These are phyloP conservation scores for Grus americana DNA, from an alignment of 2,113 vertebrate genomes.

Conservation along the genomic window DNA sequence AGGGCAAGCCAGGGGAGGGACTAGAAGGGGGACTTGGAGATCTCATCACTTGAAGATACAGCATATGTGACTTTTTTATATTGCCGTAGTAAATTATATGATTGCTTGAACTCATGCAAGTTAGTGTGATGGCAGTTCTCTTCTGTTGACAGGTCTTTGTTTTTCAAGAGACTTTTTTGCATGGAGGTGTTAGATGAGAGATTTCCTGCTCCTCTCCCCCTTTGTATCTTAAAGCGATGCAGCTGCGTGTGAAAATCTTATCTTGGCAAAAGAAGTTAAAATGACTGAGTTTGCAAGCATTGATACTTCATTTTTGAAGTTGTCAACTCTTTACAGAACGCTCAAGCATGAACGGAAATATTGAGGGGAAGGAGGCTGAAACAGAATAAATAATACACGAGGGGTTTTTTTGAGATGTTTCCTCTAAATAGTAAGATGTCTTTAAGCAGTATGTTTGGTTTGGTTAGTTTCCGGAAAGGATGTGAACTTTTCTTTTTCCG, in stretches of 20 bases:
- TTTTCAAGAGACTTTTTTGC: neutral
- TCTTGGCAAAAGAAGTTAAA: neutral
- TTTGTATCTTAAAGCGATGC: neutral
- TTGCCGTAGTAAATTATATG: neutral
- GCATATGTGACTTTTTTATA: neutral
- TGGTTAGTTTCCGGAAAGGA: neutral
- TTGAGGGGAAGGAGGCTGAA: neutral
- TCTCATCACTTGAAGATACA: neutral
- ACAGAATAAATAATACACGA: neutral
- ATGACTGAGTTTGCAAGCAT: neutral
- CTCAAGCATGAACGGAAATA: neutral
- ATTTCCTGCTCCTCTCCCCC: too few species aligned
- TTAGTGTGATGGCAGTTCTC: neutral
- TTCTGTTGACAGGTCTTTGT: neutral
- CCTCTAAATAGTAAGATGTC: neutral
- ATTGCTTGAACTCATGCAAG: neutral
- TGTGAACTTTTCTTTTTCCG: neutral
- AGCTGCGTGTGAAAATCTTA: neutral
- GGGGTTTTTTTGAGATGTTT: neutral
- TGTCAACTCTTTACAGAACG: neutral
- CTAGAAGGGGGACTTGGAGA: neutral
- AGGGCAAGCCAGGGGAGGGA: neutral
- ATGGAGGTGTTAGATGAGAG: neutral
- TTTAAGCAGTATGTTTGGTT: neutral
- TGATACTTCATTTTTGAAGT: neutral